Conservation (phyloP, 92 coral and sea anemone species). For the Zoanthus sociatus region DNA sequence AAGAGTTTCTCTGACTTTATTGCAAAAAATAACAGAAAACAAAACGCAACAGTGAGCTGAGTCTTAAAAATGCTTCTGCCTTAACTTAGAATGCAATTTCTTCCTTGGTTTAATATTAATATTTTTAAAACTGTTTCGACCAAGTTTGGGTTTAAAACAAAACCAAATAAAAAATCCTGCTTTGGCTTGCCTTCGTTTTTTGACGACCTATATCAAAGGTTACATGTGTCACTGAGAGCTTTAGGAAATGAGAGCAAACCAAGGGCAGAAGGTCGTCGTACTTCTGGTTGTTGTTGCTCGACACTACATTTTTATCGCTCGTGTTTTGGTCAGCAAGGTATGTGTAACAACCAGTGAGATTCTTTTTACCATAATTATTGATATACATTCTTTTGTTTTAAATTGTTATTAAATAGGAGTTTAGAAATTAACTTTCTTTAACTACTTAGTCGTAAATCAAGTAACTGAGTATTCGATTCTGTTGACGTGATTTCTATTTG, state of each 20-base stretch:
- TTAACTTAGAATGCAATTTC: too few relatives aligned
- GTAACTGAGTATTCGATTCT: neutral
- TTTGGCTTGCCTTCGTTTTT: neutral
- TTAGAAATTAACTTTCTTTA: slow-evolving; percentile 14
- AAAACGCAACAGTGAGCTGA: too few relatives aligned
- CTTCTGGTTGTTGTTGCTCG: slow-evolving; percentile 19
- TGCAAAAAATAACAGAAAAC: too few relatives aligned
- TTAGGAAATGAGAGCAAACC: neutral
- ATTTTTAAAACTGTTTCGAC: too few relatives aligned
- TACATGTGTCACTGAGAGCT: neutral
- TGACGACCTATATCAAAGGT: neutral
- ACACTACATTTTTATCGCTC: slow-evolving; percentile 3
- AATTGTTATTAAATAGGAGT: neutral
- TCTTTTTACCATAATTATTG: neutral
- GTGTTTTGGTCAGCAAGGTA: neutral
- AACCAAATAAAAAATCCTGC: too few relatives aligned
- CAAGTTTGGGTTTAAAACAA: too few relatives aligned
- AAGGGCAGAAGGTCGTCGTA: slow-evolving; percentile 7
- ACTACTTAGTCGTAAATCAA: slow-evolving; percentile 17
- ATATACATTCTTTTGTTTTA: neutral
- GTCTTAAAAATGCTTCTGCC: too few relatives aligned
- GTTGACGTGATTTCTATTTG: slow-evolving; percentile 6
- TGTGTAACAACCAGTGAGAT: neutral
- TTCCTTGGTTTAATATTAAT: too few relatives aligned
- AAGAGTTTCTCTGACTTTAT: neutral